These are phyloP conservation scores for Labeo catla DNA, from an alignment of 2,113 vertebrate species.

Conservation along the genomic window DNA sequence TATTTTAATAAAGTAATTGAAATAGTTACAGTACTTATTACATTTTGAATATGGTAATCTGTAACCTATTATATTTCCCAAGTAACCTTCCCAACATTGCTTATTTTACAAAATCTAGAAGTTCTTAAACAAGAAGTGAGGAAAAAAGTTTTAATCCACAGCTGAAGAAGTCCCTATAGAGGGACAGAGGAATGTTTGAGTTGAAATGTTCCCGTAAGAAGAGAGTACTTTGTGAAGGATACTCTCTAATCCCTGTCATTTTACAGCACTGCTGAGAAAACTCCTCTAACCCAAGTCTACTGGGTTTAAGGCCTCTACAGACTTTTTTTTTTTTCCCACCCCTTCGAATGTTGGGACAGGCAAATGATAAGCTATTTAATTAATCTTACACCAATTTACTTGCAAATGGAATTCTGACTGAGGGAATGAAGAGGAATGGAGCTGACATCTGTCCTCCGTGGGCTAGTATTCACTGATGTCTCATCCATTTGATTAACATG, in stretches of 20 bases:
- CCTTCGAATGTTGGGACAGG: background rate
- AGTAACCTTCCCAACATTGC: too few relatives aligned
- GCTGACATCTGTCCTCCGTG: slow-evolving; percentile 24
- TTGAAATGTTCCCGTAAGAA: slow-evolving; percentile 23
- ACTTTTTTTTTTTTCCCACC: background rate
- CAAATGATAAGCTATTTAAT: slow-evolving; percentile 32
- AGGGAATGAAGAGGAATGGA: slow-evolving; percentile 1
- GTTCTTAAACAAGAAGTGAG: background rate
- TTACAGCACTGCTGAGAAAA: slow-evolving; percentile 10
- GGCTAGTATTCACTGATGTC: background rate
- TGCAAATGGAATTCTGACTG: slow-evolving; percentile 28
- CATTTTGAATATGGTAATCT: too few relatives aligned
- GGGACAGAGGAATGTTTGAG: background rate
- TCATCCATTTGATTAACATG: slow-evolving; percentile 31
- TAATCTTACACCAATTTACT: slow-evolving; percentile 42
- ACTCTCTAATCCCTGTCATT: background rate
- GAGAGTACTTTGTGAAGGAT: background rate
- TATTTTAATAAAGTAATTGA: too few relatives aligned
- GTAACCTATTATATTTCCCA: too few relatives aligned
- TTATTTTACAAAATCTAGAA: background rate
- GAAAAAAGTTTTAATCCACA: background rate
- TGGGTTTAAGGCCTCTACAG: slow-evolving; percentile 8
- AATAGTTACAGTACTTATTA: too few relatives aligned
- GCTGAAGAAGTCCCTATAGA: background rate
- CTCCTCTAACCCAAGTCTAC: slow-evolving; percentile 1